Conservation (phyloP, 92 coral and sea anemone species). For the Metridium senile region DNA sequence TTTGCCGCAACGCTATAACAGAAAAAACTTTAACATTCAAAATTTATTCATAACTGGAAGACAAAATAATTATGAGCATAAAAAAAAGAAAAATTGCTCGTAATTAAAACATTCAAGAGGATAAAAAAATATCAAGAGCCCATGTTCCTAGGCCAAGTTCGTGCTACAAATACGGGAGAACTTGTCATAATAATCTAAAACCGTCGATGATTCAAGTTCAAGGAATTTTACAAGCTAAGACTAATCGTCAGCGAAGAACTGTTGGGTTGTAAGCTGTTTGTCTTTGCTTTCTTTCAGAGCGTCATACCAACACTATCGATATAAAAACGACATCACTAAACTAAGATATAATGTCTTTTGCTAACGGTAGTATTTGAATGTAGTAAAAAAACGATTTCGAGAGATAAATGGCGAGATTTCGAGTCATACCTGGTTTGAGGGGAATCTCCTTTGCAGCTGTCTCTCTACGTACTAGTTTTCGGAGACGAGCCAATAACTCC, state of each 20-base stretch:
- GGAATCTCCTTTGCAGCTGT: slow-evolving; percentile 58
- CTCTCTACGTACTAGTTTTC: background rate
- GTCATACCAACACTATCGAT: background rate
- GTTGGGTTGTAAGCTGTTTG: too few relatives aligned
- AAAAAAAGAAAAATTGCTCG: too few relatives aligned
- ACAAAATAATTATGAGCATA: too few relatives aligned
- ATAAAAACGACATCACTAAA: background rate
- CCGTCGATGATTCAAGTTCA: background rate
- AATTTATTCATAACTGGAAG: too few relatives aligned
- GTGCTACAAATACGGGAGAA: too few relatives aligned
- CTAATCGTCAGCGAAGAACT: background rate
- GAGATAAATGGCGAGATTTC: background rate
- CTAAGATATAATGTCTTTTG: background rate
- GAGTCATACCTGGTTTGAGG: slow-evolving; percentile 41
- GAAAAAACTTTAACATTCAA: too few relatives aligned
- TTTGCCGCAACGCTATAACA: too few relatives aligned
- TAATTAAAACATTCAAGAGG: too few relatives aligned
- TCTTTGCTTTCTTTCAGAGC: background rate
- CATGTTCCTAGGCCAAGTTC: too few relatives aligned
- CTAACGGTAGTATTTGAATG: background rate
- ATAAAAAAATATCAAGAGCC: too few relatives aligned
- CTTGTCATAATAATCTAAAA: background rate
- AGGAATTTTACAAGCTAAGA: background rate
- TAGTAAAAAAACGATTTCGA: background rate
- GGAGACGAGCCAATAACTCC: background rate